These are phyloP conservation scores for Monodelphis domestica DNA, from an alignment of 2,797 vertebrate species.

Conservation along the genomic window DNA sequence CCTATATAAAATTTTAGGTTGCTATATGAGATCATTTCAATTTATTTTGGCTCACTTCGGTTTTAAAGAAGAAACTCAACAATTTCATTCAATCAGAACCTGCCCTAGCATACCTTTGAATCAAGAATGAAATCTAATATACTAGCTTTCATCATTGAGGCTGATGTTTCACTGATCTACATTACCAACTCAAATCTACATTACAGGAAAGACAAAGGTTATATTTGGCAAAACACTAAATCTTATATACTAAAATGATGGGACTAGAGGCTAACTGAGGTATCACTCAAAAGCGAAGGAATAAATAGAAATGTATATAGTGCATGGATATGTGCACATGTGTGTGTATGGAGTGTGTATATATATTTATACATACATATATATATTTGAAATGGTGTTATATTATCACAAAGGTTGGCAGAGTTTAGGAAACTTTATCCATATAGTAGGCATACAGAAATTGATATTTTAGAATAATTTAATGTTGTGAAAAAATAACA, in stretches of 20 bases:
- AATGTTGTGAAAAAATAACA: neutral
- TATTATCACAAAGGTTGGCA: neutral
- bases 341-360: neutral
- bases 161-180: neutral
- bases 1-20: slow-evolving; percentile 8
- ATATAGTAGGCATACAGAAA: neutral
- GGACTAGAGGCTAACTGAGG: neutral
- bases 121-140: neutral
- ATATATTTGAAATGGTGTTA: neutral
- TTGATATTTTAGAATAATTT: neutral
- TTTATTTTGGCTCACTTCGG: neutral
- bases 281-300: neutral
- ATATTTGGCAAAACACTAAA: neutral
- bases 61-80: slow-evolving; percentile 10
- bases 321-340: neutral
- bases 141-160: neutral
- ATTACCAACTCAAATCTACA: neutral
- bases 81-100: neutral
- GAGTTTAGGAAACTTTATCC: neutral
- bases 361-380: neutral
- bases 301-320: neutral
- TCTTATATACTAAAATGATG: neutral
- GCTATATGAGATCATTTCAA: neutral
- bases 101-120: neutral
- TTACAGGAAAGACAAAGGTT: neutral